Base-by-base conservation (phyloP, 1,140 invertebrate genomes). In the Drosophila sproati region DNA sequence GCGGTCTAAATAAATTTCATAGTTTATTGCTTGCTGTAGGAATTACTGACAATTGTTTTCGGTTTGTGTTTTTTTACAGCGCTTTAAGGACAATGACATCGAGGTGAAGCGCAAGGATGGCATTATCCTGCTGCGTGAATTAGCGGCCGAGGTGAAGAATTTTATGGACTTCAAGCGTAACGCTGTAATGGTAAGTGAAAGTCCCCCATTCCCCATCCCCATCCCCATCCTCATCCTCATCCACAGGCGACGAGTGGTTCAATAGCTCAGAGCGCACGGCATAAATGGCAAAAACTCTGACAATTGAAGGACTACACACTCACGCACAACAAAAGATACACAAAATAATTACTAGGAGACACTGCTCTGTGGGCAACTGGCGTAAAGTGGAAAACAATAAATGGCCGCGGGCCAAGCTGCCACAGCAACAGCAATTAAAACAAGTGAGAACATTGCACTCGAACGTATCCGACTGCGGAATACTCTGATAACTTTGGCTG, bases 121-220 rank as follows among this genome's bases (percentile, higher is more conserved):
- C n/a, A 93, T 97, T 43, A 93, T 97, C 37, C 93, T 97, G 31
- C 95, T 97, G 50, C 94, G 96, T 50, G 96, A 97, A 93, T 95
- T 97, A 94, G 96, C 96, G 3, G 94, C 94, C 0, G 96, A 97
- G 93, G 96, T 97, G 28, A 97, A 97, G 91, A 97, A 97, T 91
- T 96, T 97, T 94, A 96, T 97, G 96, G 96, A 97, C 91, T 97
- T 97, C 92, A 97, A 97, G 93, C 97, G 96, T 93, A 96, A 96
- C 88, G 96, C 97, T 41, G 96, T 98, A 43, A 96, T 97, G 96
- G 97, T 97, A 93, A 95, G 95, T 93, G 43, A 69, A 59, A 48
- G 20, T 5, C 8, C 55, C 34, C 29, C 1, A 12, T 8, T 31
- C 5, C 48, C 31, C 5, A 8, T 5, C 6, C 39, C n/a, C n/a